A percentile compares a stretch with the other conserved stretches of the same genome.
Evolutionary conservation across 2,888 invertebrate species (phyloP).

Genomic region (Eucriotettix oculatus): DNA sequence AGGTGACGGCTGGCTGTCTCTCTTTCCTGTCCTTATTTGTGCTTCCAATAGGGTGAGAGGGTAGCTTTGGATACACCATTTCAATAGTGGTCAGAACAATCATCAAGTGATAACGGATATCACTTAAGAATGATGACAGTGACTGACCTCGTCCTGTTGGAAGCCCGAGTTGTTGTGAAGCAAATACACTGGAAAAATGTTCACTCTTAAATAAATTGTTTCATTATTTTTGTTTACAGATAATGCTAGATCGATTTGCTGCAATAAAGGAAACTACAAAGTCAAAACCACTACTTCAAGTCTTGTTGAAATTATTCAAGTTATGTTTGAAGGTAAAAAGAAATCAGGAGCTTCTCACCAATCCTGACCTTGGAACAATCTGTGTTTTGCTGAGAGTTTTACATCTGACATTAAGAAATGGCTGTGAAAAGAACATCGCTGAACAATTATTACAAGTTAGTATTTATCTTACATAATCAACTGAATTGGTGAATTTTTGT

Average conservation of each 20-base stretch:
- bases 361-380: slow-evolving; percentile 69
- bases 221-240: slow-evolving; percentile 32
- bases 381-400: slow-evolving; percentile 70
- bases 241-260: slow-evolving; percentile 70
- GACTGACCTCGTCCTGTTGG: too few relatives aligned
- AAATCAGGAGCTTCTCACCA: slow-evolving; percentile 77
- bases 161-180: too few relatives aligned
- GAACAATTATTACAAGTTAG: slow-evolving; percentile 73
- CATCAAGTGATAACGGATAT: too few relatives aligned
- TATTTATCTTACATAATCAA: not conserved
- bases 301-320: slow-evolving; percentile 74
- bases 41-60: too few relatives aligned
- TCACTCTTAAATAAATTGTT: too few relatives aligned
- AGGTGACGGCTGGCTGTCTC: too few relatives aligned
- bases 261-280: slow-evolving; percentile 74
- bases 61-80: too few relatives aligned
- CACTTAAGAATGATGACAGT: too few relatives aligned
- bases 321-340: slow-evolving; percentile 79
- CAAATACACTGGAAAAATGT: too few relatives aligned
- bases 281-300: slow-evolving; percentile 73
- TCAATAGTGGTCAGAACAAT: too few relatives aligned
- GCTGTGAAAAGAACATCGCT: slow-evolving; percentile 62
- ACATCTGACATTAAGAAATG: slow-evolving; percentile 49
- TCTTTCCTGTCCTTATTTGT: too few relatives aligned
- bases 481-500: not conserved